Evolutionary conservation across 2,797 vertebrate genomes (phyloP), one percentile per base, ranked within the genome.

Genomic region (Serranus cabrilla): DNA sequence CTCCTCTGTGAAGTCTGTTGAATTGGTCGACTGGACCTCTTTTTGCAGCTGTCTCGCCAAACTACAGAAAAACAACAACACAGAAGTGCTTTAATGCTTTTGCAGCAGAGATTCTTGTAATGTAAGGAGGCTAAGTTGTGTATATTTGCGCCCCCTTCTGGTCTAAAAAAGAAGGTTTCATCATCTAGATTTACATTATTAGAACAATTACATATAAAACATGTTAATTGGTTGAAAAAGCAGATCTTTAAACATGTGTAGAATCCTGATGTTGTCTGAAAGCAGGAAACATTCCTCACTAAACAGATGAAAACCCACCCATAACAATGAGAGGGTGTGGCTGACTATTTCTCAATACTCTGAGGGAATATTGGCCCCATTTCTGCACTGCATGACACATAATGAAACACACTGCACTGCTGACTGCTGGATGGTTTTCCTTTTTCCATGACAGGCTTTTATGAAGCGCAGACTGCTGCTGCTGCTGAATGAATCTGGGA

Each of bases 1-100:
- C 76, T 99, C 98, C 86, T 99, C 98, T 62, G 97, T 97, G 92
- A 99, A 98, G 78, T 98, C 97, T 0, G 96, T 94, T 43, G 96
- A 96, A 83, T 97, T 97, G 74, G 96, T 90, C 66, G 97, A 96
- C 91, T 99, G 98, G 0, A 96, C 97, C 87, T 98, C 98, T 91
- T 99, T 99, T 76, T 99, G 98, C 78, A 99, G 94, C 57, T 99
- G 98, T 87, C 98, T 95, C 40, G 98, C 98, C 70, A 99, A 93
- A 95, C 98, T 99, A 87, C 69, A 93, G n/a, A 2, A 60, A 85
- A 54, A 69, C 0, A 69, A 49, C 14, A 69, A 71, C 52, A 80
- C 3, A 70, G 40, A 81, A 10, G 20, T 11, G 58, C 2, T 31
- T 78, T 37, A 59, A 75, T 17, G 31, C 67, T 74, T 27, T 70